These are phyloP conservation scores for Oreochromis spilurus DNA, from an alignment of 2,113 vertebrate genomes.

Conservation along the genomic window DNA sequence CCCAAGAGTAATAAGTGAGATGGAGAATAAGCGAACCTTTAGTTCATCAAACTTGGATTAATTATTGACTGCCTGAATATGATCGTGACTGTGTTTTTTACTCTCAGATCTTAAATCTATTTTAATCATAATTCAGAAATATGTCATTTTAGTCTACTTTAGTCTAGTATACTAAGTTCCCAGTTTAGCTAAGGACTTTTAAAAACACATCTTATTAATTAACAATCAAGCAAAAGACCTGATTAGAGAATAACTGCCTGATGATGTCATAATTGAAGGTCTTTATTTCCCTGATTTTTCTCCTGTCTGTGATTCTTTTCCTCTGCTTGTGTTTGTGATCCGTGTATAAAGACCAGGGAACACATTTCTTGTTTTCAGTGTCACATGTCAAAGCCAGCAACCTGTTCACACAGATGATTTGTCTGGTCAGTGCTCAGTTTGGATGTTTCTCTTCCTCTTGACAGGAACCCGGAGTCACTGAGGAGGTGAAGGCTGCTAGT, in stretches of 20 bases:
- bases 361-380: neutral
- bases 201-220: neutral
- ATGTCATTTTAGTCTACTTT: neutral
- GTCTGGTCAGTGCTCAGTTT: neutral
- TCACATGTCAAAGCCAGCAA: neutral
- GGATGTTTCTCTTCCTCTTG: slow-evolving; percentile 12
- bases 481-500: slow-evolving; percentile 49
- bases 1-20: neutral
- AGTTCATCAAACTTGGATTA: neutral
- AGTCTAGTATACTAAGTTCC: neutral
- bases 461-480: slow-evolving; percentile 53
- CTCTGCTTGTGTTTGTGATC: neutral
- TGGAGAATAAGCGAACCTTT: neutral
- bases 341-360: neutral
- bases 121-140: neutral
- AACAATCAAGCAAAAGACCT: neutral
- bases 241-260: neutral
- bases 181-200: neutral
- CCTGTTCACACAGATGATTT: neutral
- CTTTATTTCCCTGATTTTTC: neutral
- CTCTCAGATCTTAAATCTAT: neutral
- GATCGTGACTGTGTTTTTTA: neutral
- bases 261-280: neutral
- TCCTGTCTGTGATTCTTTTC: neutral
- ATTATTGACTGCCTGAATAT: neutral